These are phyloP conservation scores for Triplophysa tibetana DNA, from an alignment of 2,113 vertebrate species.

Conservation along the genomic window DNA sequence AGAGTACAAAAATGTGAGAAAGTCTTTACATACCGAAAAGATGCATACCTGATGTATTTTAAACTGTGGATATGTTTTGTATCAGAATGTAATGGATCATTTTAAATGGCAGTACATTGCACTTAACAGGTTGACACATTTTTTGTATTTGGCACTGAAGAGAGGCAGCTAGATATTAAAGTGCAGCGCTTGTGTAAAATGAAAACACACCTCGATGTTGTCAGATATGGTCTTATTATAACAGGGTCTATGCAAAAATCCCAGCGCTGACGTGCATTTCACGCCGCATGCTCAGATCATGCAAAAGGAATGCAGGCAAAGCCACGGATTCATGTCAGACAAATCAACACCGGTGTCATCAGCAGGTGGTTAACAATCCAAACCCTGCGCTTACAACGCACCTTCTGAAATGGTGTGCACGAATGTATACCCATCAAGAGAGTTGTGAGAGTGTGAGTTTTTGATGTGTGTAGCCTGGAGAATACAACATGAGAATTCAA, in stretches of 20 bases:
- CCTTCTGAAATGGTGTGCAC: slow-evolving; percentile 63
- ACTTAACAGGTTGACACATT: neutral
- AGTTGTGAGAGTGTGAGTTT: slow-evolving; percentile 29
- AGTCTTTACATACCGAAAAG: too few species aligned
- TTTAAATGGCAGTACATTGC: neutral
- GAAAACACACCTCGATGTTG: neutral
- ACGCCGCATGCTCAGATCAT: slow-evolving; percentile 60
- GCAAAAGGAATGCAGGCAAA: slow-evolving; percentile 45
- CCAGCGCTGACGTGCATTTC: slow-evolving; percentile 22
- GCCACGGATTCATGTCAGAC: slow-evolving; percentile 60
- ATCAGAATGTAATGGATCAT: neutral
- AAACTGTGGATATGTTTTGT: neutral
- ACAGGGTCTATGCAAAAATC: neutral
- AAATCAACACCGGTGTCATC: slow-evolving; percentile 60
- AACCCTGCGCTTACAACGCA: slow-evolving; percentile 57
- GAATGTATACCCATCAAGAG: slow-evolving; percentile 57
- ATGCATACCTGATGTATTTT: neutral
- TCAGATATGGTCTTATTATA: neutral
- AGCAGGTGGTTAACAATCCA: slow-evolving; percentile 63
- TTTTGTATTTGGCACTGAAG: neutral
- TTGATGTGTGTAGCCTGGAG: slow-evolving; percentile 7
- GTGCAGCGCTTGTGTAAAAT: neutral
- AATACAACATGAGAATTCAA: neutral
- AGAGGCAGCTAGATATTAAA: neutral
- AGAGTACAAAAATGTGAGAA: too few species aligned